A percentile compares a stretch with the other conserved stretches of the same genome.
Conservation (phyloP, 2,797 vertebrate genomes). For the Alca torda region DNA sequence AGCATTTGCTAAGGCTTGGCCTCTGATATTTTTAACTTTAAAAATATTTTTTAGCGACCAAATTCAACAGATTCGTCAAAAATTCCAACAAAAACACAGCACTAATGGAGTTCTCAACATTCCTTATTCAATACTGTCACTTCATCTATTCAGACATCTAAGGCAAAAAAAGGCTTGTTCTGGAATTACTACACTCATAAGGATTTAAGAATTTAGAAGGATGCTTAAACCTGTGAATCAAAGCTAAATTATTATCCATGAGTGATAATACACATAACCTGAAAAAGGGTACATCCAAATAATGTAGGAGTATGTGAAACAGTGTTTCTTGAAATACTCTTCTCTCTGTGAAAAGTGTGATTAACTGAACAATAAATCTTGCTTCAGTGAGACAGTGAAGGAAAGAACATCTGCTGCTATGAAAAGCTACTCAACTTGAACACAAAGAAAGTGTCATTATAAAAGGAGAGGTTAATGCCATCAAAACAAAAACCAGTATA, state of each 20-base stretch:
- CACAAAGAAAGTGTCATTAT: background rate
- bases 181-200: background rate
- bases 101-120: background rate
- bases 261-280: background rate
- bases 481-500: background rate
- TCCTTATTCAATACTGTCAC: background rate
- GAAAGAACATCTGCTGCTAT: background rate
- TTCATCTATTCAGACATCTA: background rate
- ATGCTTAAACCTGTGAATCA: background rate
- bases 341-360: background rate
- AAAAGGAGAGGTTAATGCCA: background rate
- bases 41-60: background rate
- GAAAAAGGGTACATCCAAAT: background rate
- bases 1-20: background rate
- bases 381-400: background rate
- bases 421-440: constrained; percentile 9
- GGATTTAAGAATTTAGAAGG: background rate
- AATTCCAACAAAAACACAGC: background rate
- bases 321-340: background rate
- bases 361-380: constrained; percentile 12
- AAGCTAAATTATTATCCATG: background rate
- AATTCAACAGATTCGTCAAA: background rate
- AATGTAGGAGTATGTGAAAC: background rate
- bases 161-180: background rate
- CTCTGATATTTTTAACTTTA: accelerated